Evolutionary conservation across 2,797 vertebrate genomes (phyloP).

Genomic region (Chromobotia macracanthus): DNA sequence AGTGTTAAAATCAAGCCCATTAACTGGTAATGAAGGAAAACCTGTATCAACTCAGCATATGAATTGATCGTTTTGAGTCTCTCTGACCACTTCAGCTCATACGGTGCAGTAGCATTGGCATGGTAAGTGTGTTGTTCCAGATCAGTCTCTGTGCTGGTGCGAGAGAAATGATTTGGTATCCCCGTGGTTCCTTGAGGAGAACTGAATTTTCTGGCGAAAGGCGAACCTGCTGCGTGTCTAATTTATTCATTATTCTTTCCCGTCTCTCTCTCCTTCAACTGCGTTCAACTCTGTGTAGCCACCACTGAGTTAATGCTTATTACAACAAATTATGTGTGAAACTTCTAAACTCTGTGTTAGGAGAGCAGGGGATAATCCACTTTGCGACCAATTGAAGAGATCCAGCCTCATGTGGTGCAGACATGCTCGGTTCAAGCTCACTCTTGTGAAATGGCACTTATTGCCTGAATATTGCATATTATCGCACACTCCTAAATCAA

Average conservation of each 20-base stretch:
- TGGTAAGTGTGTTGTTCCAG: conserved; percentile 52
- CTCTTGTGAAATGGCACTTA: conserved; percentile 71
- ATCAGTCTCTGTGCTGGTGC: conserved; percentile 72
- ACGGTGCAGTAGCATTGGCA: conserved; percentile 29
- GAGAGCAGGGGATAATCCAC: conserved; percentile 77
- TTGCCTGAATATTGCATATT: conserved; percentile 72
- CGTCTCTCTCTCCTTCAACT: conserved; percentile 75
- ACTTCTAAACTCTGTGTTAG: conserved; percentile 81
- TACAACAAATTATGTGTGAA: conserved; percentile 84
- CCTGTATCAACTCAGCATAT: too few relatives aligned
- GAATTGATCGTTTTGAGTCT: background rate
- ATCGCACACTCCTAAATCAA: conserved; percentile 18
- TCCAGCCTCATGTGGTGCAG: conserved; percentile 74
- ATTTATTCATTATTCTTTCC: conserved; percentile 86
- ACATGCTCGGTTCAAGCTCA: conserved; percentile 81
- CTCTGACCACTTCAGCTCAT: conserved; percentile 4
- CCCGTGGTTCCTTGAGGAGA: conserved; percentile 80
- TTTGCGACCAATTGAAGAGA: conserved; percentile 84
- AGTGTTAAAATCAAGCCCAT: background rate
- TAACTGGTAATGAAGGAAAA: background rate
- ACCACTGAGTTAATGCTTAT: conserved; percentile 79
- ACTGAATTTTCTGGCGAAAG: conserved; percentile 75
- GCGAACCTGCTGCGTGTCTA: conserved; percentile 77
- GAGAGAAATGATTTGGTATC: conserved; percentile 80
- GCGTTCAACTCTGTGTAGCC: conserved; percentile 69